Conservation (phyloP, 2,888 invertebrate species). For the Helobdella robusta region DNA sequence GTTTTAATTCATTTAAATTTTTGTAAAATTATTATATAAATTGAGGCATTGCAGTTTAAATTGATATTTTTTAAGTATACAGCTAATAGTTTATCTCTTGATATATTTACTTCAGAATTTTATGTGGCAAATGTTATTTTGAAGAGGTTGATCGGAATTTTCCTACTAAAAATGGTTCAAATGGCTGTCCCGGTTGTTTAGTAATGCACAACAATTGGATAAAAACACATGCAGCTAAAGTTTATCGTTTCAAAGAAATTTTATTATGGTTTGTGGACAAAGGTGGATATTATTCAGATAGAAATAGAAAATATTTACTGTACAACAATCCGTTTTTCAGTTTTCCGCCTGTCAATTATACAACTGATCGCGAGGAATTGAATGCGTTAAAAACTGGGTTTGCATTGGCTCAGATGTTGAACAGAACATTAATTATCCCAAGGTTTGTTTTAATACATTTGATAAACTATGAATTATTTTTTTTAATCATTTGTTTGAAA, state of each 20-base stretch:
- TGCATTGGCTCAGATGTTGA: constrained; percentile 23
- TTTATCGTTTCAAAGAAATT: constrained; percentile 30
- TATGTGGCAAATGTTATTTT: constrained; percentile 31
- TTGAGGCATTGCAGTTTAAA: too few relatives aligned
- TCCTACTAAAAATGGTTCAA: not conserved
- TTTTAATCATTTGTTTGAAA: too few relatives aligned
- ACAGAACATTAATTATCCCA: constrained; percentile 31
- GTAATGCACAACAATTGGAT: constrained; percentile 34
- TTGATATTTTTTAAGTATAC: too few relatives aligned
- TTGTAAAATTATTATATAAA: too few relatives aligned
- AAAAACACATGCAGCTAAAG: constrained; percentile 30
- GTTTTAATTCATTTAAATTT: too few relatives aligned
- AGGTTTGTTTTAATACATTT: too few relatives aligned
- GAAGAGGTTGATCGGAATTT: constrained; percentile 23
- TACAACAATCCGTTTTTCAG: constrained; percentile 28
- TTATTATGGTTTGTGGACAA: constrained; percentile 29
- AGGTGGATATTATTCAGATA: constrained; percentile 27
- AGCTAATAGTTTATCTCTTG: too few relatives aligned
- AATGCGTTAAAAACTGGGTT: constrained; percentile 24
- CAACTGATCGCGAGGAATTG: not conserved
- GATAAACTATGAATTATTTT: too few relatives aligned
- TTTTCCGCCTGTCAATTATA: not conserved
- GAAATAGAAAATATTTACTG: constrained; percentile 25
- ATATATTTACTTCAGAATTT: constrained; percentile 23
- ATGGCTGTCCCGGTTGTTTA: constrained; percentile 23